Base-by-base conservation (phyloP, 2,797 vertebrate genomes). In the Enteromius afrohamiltoni region DNA sequence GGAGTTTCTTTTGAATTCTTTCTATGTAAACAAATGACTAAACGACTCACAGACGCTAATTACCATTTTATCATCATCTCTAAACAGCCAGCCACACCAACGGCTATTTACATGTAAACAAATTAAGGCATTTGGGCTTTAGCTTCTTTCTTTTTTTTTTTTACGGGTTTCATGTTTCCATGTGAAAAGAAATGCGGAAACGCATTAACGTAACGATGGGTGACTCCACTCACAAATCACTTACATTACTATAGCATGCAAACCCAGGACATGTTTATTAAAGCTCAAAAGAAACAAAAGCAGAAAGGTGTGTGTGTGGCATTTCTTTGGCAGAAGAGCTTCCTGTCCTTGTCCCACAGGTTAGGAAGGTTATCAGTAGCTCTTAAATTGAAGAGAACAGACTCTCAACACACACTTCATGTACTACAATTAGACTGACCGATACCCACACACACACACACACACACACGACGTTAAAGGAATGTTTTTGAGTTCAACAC, bases 61-160 rank as follows among this genome's bases (percentile, higher is more conserved):
- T 82, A 88, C 62, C 78, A 85, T 85, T 85, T 81, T 76, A 85
- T 81, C 83, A 75, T 82, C 76, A 45, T 83, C 85, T 81, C 68
- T 42, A 53, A 70, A 79, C 85, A 14, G 49, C 51, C 77, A 86
- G 80, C 37, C 85, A 73, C 79, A 77, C 42, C 51, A 40, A 64
- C 62, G 80, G 26, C 79, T 79, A 85, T 87, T 87, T 86, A 85
- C 79, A 87, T 84, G 51, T 71, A 82, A 85, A 84, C 78, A 82
- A 86, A 88, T 77, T 16, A 62, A 65, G 68, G 76, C 87, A 49
- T 75, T 58, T 29, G 19, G 29, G 77, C 83, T 71, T 82, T 49
- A 16, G 83, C 34, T 37, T 37, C 34, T 42, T 77, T 84, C 49
- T 71, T 53, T 49, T 9, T 53, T 49, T 9, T 17, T 62, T 65